Conservation (phyloP, 2,888 invertebrate genomes). For the Andrena bucephala region DNA sequence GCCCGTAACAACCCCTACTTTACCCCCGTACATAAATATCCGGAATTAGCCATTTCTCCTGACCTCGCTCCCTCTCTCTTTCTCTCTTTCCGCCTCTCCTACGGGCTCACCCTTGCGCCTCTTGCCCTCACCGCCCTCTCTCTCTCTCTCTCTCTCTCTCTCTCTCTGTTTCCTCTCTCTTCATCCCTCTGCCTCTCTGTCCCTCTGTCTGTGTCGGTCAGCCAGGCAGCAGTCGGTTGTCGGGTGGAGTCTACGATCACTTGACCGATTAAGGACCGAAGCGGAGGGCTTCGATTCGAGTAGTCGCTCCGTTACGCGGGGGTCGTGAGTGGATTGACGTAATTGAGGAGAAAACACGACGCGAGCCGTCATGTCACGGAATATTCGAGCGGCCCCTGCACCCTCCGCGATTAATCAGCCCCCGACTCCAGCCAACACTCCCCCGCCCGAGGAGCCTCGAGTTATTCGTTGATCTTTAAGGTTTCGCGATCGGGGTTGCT, state of each 20-base stretch:
- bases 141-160: conserved; percentile 17
- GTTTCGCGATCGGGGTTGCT: not conserved
- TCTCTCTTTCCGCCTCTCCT: conserved; percentile 46
- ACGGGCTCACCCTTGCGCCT: conserved; percentile 16
- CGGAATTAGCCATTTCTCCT: conserved; percentile 85
- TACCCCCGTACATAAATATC: conserved; percentile 85
- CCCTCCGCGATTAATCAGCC: conserved; percentile 63
- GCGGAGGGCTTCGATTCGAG: conserved; percentile 79
- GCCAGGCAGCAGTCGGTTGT: conserved; percentile 60
- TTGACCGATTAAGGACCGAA: conserved; percentile 85
- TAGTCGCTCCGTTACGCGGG: conserved; percentile 80
- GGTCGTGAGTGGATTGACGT: conserved; percentile 84
- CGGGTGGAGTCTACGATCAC: conserved; percentile 83
- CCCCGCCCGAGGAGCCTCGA: not conserved
- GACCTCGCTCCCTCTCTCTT: conserved; percentile 69
- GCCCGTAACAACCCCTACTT: conserved; percentile 84
- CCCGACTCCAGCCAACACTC: conserved; percentile 5
- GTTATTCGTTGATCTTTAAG: not conserved
- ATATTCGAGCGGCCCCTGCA: conserved; percentile 64
- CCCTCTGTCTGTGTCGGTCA: conserved; percentile 33
- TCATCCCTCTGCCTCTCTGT: conserved; percentile 41
- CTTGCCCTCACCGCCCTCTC: conserved; percentile 22
- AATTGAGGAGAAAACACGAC: conserved; percentile 85
- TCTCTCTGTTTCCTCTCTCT: conserved; percentile 19
- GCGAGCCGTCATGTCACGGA: conserved; percentile 76